Evolutionary conservation across 2,797 vertebrate species (phyloP), one percentile per base, ranked within the genome.

Genomic region (Cyclopterus lumpus): DNA sequence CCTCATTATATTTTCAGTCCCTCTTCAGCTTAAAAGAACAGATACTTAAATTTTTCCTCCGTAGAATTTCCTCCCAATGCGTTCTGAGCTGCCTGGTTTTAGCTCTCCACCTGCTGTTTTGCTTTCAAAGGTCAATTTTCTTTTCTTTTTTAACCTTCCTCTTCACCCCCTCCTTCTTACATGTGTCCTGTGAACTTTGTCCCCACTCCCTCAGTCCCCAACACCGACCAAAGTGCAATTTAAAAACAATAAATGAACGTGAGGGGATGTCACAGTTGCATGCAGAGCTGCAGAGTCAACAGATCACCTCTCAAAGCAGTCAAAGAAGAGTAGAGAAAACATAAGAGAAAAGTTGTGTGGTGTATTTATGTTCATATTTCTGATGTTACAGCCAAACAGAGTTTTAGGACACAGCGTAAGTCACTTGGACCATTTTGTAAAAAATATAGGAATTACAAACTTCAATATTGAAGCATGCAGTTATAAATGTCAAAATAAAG

Each of bases 31-130:
- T 12, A 34, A 51, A 36, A 86, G 22, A 70, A 61, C 57, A 38
- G 71, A 75, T 63, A 81, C 84, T 89, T 92, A 90, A 79, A 89
- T 91, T 90, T 90, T 91, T 58, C 72, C 75, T 58, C 69, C 53
- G 73, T 75, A 76, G 71, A 83, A 72, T 89, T 89, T 83, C 73
- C 80, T 85, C 66, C 73, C 49, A 78, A 75, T 84, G 85, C 85
- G 89, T 89, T 83, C 87, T 53, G 90, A 88, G 92, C 88, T 77
- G 88, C 84, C 84, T 85, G 88, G 80, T 86, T 92, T 91, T 79
- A 75, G 85, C 86, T 89, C 83, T 93, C 90, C 92, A 94, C 94
- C 93, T 94, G 93, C 93, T 93, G 92, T 94, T 94, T 94, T 93
- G 86, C 91, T 93, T 90, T 92, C 88, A 93, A 93, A 93, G 92